phyloP scores from a whole-genome alignment of 1,140 invertebrate species.

The Copidosoma floridanum region DNA sequence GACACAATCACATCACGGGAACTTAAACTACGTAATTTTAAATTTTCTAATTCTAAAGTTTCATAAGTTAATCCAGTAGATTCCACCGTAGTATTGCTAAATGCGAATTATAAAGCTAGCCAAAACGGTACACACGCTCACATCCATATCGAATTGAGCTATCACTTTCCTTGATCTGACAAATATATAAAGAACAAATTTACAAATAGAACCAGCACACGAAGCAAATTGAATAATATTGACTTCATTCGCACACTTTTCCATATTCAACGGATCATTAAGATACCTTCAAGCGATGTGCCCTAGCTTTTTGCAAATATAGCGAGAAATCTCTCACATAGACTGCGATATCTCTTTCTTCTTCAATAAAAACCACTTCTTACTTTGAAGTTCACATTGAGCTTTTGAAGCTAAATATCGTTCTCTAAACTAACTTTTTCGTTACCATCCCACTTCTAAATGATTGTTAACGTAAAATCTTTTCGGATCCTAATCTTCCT shows the following conservation, averaged over 20 bases:
- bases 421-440: no score
- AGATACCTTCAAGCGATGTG: conserved; percentile 8
- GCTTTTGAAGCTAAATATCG: conserved; percentile 15
- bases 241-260: conserved; percentile 1
- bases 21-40: conserved; percentile 3
- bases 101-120: conserved; percentile 22
- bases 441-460: no score
- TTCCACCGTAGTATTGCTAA: conserved; percentile 5
- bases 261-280: not conserved
- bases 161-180: conserved; percentile 1
- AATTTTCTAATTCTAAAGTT: conserved; percentile 9
- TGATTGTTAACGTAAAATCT: no score
- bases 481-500: no score
- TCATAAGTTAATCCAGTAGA: conserved; percentile 11
- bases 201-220: not conserved
- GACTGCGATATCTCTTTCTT: conserved; percentile 9
- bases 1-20: conserved; percentile 24
- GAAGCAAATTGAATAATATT: not conserved
- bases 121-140: conserved; percentile 26
- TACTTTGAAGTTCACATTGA: no score
- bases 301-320: not conserved
- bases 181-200: conserved; percentile 19
- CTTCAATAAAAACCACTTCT: no score
- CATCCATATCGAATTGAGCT: no score
- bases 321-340: not conserved